Conservation (phyloP, 2,888 invertebrate species). For the Drosophila hawaiiensis region DNA sequence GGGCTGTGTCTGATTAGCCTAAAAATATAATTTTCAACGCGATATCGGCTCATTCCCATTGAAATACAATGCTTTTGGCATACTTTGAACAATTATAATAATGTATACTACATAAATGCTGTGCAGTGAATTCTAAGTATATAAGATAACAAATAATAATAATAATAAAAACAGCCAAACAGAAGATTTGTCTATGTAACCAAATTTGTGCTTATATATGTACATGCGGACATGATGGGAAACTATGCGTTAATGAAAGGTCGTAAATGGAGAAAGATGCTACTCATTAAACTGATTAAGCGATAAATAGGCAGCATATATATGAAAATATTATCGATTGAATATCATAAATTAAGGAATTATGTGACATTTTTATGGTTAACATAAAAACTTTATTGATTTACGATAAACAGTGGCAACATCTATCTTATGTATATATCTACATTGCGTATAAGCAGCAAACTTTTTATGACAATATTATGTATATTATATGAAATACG, state of each 20-base stretch:
- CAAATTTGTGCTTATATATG: conserved; percentile 25
- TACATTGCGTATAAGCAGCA: not conserved
- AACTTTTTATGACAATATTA: conserved; percentile 5
- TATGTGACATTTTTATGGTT: conserved; percentile 66
- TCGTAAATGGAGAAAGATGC: conserved; percentile 56
- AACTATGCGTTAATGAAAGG: conserved; percentile 41
- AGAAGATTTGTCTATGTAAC: conserved; percentile 36
- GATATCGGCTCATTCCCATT: conserved; percentile 10
- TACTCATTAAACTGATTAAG: conserved; percentile 63
- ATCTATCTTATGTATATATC: not conserved
- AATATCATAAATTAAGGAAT: conserved; percentile 51
- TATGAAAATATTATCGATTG: conserved; percentile 42
- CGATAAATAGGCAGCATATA: conserved; percentile 54
- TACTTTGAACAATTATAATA: conserved; percentile 21
- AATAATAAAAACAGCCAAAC: not conserved
- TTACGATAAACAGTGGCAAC: conserved; percentile 15
- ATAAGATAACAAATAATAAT: not conserved
- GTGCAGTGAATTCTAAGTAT: not conserved
- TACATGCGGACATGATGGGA: conserved; percentile 5
- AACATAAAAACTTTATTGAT: conserved; percentile 62
- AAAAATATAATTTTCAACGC: conserved; percentile 20
- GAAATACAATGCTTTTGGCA: conserved; percentile 17
- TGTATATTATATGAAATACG: not conserved
- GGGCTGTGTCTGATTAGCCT: conserved; percentile 2
- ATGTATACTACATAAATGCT: not conserved